Evolutionary conservation across 2,797 vertebrate genomes (phyloP).

Genomic region (Smutsia gigantea): DNA sequence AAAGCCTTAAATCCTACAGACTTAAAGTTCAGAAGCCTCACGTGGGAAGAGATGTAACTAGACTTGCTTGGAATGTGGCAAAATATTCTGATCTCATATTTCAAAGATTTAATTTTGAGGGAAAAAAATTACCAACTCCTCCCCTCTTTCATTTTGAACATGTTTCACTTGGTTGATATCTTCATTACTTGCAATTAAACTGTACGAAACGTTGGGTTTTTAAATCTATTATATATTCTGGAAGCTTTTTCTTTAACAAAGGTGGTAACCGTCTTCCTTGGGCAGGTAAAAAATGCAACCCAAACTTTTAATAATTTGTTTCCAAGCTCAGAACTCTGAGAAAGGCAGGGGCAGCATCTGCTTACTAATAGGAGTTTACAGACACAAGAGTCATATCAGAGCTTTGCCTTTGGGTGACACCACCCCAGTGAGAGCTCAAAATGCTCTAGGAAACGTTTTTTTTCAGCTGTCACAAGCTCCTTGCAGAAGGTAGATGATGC

Average conservation of each 20-base stretch:
- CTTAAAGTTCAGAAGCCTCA: slow-evolving; percentile 36
- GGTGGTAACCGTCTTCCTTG: background rate
- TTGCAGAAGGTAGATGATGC: slow-evolving; percentile 30
- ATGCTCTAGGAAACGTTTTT: slow-evolving; percentile 33
- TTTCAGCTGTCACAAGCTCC: slow-evolving; percentile 47
- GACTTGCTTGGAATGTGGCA: background rate
- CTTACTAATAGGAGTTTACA: background rate
- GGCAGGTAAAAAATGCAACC: background rate
- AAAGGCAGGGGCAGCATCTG: background rate
- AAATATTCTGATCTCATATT: background rate
- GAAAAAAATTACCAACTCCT: background rate
- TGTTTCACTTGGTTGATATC: background rate
- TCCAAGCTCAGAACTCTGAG: background rate
- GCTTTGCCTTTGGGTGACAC: background rate
- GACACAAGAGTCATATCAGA: background rate
- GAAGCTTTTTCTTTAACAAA: slow-evolving; percentile 30
- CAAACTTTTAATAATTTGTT: background rate
- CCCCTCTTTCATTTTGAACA: slow-evolving; percentile 26
- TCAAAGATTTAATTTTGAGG: slow-evolving; percentile 52
- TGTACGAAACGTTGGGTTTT: background rate
- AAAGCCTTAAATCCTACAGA: background rate
- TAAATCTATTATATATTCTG: background rate
- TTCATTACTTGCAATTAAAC: slow-evolving; percentile 40
- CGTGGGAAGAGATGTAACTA: background rate
- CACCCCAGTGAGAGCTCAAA: background rate